Conservation (phyloP, 2,113 vertebrate genomes). For the Dolichallabes microphthalmus region DNA sequence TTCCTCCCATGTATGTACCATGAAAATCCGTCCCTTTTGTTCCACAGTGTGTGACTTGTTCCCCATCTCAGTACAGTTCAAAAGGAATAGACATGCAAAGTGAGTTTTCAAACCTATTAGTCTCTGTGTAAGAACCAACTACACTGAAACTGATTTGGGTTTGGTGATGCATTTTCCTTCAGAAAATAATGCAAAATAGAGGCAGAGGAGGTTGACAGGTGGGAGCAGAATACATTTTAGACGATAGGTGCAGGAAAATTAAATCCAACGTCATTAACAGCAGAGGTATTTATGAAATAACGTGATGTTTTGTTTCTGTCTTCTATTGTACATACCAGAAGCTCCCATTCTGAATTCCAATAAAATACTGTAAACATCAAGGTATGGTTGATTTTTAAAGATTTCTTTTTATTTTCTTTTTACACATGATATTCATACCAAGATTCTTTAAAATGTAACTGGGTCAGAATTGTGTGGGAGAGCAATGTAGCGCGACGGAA, state of each 20-base stretch:
- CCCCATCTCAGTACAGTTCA: neutral
- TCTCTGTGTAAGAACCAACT: neutral
- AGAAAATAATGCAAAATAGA: neutral
- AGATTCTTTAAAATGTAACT: neutral
- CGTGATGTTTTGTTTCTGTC: conserved; percentile 70
- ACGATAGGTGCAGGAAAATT: conserved; percentile 7
- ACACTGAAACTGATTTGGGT: neutral
- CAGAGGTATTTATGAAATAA: conserved; percentile 71
- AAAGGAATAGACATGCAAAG: neutral
- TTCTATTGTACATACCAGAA: conserved; percentile 76
- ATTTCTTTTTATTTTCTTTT: neutral
- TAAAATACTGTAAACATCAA: conserved; percentile 59
- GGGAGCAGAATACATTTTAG: conserved; percentile 7
- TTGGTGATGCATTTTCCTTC: neutral
- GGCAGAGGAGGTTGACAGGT: neutral
- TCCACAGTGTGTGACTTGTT: neutral
- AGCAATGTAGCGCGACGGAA: neutral
- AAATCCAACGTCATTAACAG: conserved; percentile 42
- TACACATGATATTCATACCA: neutral
- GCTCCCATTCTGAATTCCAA: conserved; percentile 64
- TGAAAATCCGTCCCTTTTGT: conserved; percentile 8
- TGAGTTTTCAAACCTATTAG: neutral
- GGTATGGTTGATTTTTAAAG: too few species aligned
- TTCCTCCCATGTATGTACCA: neutral
- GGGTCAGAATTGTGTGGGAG: neutral